A percentile compares a stretch with the other conserved stretches of the same genome.
Evolutionary conservation across 2,113 vertebrate genomes (phyloP).

Genomic region (Prolemur simus): DNA sequence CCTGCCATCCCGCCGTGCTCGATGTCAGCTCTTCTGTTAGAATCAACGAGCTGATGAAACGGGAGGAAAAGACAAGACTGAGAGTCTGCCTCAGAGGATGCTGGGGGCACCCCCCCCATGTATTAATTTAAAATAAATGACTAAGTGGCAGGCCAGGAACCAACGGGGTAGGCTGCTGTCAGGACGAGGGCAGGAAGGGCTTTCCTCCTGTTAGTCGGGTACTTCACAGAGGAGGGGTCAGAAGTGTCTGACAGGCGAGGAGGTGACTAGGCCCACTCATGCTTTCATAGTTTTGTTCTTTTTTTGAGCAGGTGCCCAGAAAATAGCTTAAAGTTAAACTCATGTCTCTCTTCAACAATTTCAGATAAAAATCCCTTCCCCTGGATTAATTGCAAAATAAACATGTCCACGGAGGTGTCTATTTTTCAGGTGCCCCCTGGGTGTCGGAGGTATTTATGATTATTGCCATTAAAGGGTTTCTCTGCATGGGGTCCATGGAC

Average conservation of each 20-base stretch:
- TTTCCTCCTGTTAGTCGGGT: accelerated
- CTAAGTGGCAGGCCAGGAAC: background rate
- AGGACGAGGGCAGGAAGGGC: background rate
- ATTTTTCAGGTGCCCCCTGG: too few species aligned
- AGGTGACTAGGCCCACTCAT: background rate
- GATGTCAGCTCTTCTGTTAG: background rate
- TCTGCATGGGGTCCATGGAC: accelerated
- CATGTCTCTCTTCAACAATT: background rate
- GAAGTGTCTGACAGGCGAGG: background rate
- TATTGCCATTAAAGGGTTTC: background rate
- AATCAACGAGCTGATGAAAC: accelerated
- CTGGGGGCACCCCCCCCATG: too few species aligned
- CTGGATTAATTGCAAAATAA: background rate
- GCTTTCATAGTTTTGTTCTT: accelerated
- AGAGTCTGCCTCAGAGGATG: accelerated
- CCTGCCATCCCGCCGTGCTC: background rate
- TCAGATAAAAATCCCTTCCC: background rate
- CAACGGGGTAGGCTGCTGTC: accelerated
- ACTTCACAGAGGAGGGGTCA: background rate
- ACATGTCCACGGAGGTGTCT: background rate
- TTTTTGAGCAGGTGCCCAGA: background rate
- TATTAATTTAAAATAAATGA: background rate
- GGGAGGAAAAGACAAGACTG: accelerated
- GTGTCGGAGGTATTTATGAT: background rate
- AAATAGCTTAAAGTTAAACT: background rate